Evolutionary conservation across 1,140 invertebrate species (phyloP).

Genomic region (Leguminivora glycinivorella): DNA sequence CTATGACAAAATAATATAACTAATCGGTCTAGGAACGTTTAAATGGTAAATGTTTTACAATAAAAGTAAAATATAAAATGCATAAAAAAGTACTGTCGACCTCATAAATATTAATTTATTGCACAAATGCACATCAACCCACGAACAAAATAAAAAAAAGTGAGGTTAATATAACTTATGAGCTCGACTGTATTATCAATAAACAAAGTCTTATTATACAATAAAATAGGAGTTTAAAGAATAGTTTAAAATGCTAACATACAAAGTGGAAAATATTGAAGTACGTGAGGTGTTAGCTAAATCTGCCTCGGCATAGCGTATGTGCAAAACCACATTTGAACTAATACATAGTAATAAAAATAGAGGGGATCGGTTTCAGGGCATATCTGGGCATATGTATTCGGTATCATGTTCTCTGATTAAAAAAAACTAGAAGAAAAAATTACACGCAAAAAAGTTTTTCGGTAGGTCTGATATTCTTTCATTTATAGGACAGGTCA

Average conservation of each 20-base stretch:
- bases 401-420: too few relatives aligned
- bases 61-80: background rate
- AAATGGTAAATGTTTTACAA: slow-evolving; percentile 5
- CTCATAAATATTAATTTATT: background rate
- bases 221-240: background rate
- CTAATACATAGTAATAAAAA: too few relatives aligned
- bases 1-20: background rate
- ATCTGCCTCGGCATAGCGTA: background rate
- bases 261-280: background rate
- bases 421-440: too few relatives aligned
- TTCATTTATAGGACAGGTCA: too few relatives aligned
- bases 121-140: background rate
- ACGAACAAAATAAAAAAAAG: background rate
- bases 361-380: too few relatives aligned
- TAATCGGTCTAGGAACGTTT: slow-evolving; percentile 6
- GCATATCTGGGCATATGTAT: too few relatives aligned
- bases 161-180: background rate
- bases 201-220: background rate
- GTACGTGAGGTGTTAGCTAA: background rate
- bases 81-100: background rate
- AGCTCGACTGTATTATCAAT: background rate
- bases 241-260: background rate
- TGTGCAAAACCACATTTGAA: background rate
- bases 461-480: too few relatives aligned
- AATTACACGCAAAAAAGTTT: too few relatives aligned